Conservation (phyloP, 1,140 invertebrate species). For the Panagrolaimus sp. region DNA sequence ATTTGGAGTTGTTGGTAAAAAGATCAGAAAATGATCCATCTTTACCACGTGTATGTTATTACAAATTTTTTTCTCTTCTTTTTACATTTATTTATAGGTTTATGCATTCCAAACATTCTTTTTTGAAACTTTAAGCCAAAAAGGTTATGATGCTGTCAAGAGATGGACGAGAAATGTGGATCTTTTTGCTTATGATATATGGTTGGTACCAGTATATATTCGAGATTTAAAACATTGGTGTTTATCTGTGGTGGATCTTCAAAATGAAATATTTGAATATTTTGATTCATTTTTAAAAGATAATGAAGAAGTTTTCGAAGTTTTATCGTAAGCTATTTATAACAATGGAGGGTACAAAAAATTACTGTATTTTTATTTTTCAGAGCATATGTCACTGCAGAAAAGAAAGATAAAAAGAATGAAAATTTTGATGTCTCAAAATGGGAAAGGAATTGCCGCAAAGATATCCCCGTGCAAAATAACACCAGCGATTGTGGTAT, state of each 20-base stretch:
- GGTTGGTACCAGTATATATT: conserved; percentile 84
- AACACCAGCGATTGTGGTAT: background rate
- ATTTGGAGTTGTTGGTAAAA: conserved; percentile 77
- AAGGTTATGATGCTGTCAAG: conserved; percentile 69
- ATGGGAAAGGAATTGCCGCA: conserved; percentile 22
- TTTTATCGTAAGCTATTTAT: conserved; percentile 45
- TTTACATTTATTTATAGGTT: conserved; percentile 65
- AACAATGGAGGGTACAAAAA: too few species aligned
- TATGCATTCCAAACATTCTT: conserved; percentile 93
- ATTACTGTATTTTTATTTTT: conserved; percentile 14
- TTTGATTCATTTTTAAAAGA: conserved; percentile 84
- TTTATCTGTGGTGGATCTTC: conserved; percentile 79
- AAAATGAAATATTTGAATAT: conserved; percentile 72
- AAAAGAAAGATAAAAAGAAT: conserved; percentile 77
- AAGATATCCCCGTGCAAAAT: background rate
- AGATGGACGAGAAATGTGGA: conserved; percentile 85
- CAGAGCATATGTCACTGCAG: conserved; percentile 72
- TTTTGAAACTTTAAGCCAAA: conserved; percentile 74
- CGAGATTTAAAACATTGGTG: conserved; percentile 91
- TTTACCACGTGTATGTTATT: conserved; percentile 48
- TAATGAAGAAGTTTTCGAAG: conserved; percentile 70
- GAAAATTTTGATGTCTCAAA: conserved; percentile 13
- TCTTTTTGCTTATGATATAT: conserved; percentile 74
- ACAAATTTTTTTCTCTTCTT: conserved; percentile 14
- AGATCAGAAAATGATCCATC: conserved; percentile 62